phyloP scores from a whole-genome alignment of 2,113 vertebrate species.

The Nymphicus hollandicus region DNA sequence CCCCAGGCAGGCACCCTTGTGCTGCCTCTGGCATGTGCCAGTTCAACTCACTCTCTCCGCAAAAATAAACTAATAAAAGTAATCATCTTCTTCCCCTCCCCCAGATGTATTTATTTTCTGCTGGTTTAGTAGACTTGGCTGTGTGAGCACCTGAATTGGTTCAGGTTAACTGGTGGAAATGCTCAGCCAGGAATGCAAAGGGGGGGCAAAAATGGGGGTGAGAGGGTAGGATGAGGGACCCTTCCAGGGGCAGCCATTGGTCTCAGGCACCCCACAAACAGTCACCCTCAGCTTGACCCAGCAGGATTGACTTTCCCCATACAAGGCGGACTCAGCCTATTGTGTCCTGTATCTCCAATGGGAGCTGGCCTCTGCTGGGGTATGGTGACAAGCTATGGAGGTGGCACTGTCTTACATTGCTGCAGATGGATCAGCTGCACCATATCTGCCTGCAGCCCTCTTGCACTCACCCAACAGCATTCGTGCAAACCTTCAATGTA shows the following conservation, averaged over 20 bases:
- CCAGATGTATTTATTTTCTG: neutral
- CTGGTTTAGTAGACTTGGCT: neutral
- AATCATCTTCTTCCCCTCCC: accelerated
- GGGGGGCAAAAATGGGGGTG: neutral
- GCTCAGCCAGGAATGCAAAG: neutral
- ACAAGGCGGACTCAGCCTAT: accelerated
- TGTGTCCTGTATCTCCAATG: neutral
- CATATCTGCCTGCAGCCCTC: neutral
- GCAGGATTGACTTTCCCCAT: accelerated
- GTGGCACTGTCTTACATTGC: neutral
- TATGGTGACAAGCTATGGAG: accelerated
- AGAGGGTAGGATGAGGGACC: neutral
- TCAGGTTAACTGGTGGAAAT: neutral
- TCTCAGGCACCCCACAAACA: accelerated
- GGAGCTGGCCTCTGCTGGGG: neutral
- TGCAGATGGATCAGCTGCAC: neutral
- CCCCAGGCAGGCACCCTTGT: neutral
- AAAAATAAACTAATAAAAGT: neutral
- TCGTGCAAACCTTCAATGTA: accelerated
- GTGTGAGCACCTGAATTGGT: neutral
- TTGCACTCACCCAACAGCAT: accelerated
- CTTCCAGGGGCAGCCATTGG: neutral
- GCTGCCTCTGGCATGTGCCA: neutral
- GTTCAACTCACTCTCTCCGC: neutral
- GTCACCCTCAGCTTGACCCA: neutral